Evolutionary conservation across 2,113 vertebrate genomes (phyloP), one percentile per base, ranked within the genome.

Genomic region (Sander lucioperca): DNA sequence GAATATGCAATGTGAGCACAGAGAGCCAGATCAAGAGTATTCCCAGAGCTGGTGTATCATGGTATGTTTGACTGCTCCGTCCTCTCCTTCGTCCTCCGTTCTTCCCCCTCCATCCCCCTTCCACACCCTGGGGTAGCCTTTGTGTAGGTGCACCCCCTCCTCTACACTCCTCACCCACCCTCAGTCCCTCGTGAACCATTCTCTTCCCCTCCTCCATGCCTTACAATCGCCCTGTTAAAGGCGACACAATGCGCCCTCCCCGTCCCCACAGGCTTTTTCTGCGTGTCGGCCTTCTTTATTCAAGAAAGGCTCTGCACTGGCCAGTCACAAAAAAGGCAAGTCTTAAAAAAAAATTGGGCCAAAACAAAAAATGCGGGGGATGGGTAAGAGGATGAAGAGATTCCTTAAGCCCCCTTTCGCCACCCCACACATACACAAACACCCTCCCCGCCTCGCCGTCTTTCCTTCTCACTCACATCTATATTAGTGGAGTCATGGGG

Each of bases 281-380:
- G 85, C 82, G 47, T 89, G 88, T 79, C 82, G 77, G 74, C 85
- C 93, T 68, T 89, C 86, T 94, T 93, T 92, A 92, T 92, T 91
- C 83, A 90, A 94, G 90, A 94, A 87, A 93, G 86, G 82, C 87
- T 80, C 81, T 75, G 75, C 62, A 72, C 85, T 92, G 92, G 94
- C 93, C 93, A 70, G 86, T 77, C 91, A 93, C 90, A 93, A 94
- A 91, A 95, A 94, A 95, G 93, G 91, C 93, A 93, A 92, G 89
- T 92, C 93, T 94, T 94, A 80, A 92, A 93, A 67, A 67, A 93
- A 66, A 93, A 84, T 80, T 85, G 80, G 86, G 76, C 25, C 85
- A 85, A 89, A 91, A 87, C 57, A 86, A 73, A 83, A 74, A 47
- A 77, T 13, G 47, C 6, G 88, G 85, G 89, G 77, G 82, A 68